phyloP scores from a whole-genome alignment of 2,113 vertebrate species.

The Carlito syrichta region DNA sequence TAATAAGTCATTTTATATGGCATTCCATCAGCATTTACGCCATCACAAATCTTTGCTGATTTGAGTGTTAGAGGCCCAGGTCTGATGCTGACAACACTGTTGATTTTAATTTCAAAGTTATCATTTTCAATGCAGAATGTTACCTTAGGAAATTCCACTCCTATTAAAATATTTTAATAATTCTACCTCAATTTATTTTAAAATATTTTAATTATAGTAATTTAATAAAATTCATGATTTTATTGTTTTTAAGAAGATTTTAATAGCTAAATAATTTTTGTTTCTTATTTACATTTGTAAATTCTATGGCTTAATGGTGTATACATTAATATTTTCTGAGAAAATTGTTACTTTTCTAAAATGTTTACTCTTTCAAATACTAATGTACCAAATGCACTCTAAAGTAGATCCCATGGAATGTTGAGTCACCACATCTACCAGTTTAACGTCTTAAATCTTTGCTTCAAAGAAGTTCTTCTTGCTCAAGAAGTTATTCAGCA shows the following conservation, averaged over 20 bases:
- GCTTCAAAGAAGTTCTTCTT: accelerated
- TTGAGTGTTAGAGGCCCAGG: neutral
- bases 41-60: neutral
- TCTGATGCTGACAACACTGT: neutral
- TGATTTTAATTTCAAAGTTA: constrained; percentile 8
- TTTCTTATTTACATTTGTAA: neutral
- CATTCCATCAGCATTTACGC: neutral
- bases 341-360: neutral
- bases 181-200: neutral
- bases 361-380: neutral
- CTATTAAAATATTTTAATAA: constrained; percentile 6
- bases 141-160: neutral
- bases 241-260: neutral
- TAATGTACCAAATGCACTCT: neutral
- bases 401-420: neutral
- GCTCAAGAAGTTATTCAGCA: neutral
- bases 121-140: constrained; percentile 10
- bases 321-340: neutral
- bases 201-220: neutral
- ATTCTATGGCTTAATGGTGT: neutral
- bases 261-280: neutral
- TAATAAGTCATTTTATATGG: neutral
- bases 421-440: neutral
- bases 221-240: neutral
- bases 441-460: neutral